Base-by-base conservation (phyloP, 2,113 vertebrate species). In the Pelvicachromis taeniatus region DNA sequence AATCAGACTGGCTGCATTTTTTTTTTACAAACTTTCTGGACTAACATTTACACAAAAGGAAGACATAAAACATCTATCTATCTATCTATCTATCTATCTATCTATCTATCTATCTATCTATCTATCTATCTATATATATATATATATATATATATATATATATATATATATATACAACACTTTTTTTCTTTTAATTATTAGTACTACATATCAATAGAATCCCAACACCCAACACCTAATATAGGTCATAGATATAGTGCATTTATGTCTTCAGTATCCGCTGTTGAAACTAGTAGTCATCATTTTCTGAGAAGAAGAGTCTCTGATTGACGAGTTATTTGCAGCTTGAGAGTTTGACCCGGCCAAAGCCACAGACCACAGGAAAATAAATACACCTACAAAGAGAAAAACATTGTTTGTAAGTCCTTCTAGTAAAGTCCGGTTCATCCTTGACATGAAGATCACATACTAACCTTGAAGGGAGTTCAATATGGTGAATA, bases 401-500 rank as follows among this genome's bases (percentile, higher is more conserved):
- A 45, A 52, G 17, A 68, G 50, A 35, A 13, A 81, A 19, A 31
- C 9, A 78, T 3, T 82, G 6, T 14, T 1, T 2, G 16, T 84
- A 1, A 83, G 21, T 78, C 4, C 0, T 17, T n/a, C 0, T 3
- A 16, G 0, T 1, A 42, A 6, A 21, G 8, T 29, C 12, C 5
- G 48, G 3, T 68, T 8, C 1, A 61, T 4, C 55, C 6, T 21
- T 8, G 2, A 4, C 2, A 33, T 17, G n/a, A 65, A 0, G 61
- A 68, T 54, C 10, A 0, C 52, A 80, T 1, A 21, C 96, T 96
- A 61, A 99, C 98, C 98, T 95, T 99, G 98, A 59, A 98, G 93
- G 55, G 96, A 96, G 90, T 98, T 99, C 61, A 98, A 79, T 80
- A 96, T 94, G 78, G 96, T 98, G 95, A 99, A 99, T 61, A 97